A percentile compares a stretch with the other conserved stretches of the same genome.
Conservation (phyloP, 2,888 invertebrate species). For the Conomelus anceps region DNA sequence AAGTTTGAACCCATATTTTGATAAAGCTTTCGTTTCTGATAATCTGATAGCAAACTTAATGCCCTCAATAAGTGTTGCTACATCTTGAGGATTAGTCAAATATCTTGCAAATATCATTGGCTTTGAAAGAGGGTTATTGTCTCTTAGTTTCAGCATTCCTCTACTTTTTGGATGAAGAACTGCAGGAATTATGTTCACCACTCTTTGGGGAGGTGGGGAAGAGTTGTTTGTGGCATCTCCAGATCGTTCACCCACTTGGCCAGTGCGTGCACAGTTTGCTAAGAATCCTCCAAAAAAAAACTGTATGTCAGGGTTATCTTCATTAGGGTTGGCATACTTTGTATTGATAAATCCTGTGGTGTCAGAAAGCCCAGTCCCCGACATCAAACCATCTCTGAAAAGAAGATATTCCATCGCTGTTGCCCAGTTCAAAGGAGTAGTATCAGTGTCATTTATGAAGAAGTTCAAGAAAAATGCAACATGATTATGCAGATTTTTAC, state of each 20-base stretch:
- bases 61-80: slow-evolving; percentile 72
- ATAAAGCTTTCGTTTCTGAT: slow-evolving; percentile 58
- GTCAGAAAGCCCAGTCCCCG: slow-evolving; percentile 80
- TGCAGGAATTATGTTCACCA: slow-evolving; percentile 70
- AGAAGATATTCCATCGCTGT: slow-evolving; percentile 86
- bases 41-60: slow-evolving; percentile 69
- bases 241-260: slow-evolving; percentile 72
- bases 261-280: slow-evolving; percentile 78
- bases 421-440: slow-evolving; percentile 82
- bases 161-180: slow-evolving; percentile 80
- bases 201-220: slow-evolving; percentile 41
- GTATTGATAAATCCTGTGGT: slow-evolving; percentile 78
- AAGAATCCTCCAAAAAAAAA: slow-evolving; percentile 81
- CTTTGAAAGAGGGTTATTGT: slow-evolving; percentile 68
- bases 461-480: slow-evolving; percentile 74
- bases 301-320: slow-evolving; percentile 78
- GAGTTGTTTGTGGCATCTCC: slow-evolving; percentile 49
- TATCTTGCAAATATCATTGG: slow-evolving; percentile 83
- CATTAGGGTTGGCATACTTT: slow-evolving; percentile 64
- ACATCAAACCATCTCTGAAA: slow-evolving; percentile 83
- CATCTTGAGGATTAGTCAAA: slow-evolving; percentile 69
- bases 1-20: slow-evolving; percentile 62
- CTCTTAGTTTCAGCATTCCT: slow-evolving; percentile 66
- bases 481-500: slow-evolving; percentile 79
- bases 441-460: slow-evolving; percentile 75